Base-by-base conservation (phyloP, 2,888 invertebrate species). In the Sesamia inferens region DNA sequence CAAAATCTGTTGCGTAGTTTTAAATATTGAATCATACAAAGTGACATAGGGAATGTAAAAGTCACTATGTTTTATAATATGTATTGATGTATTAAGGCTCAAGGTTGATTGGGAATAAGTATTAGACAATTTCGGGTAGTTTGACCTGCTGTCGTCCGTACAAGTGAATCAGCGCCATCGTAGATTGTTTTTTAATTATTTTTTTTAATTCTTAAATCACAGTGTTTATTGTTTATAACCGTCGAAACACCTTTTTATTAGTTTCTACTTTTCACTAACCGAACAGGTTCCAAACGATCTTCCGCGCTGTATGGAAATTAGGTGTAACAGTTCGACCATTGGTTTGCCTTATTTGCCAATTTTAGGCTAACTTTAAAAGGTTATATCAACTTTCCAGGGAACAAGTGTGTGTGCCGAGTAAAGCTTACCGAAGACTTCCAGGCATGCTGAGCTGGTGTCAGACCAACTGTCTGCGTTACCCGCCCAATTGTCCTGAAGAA, bases 361-460 rank as follows among this genome's bases (percentile, higher is more conserved):
- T 42, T 74, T 44, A 61, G 24, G 63, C 71, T 58, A 55, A 62
- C n/a, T 58, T 31, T 85, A 71, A 85, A n/a, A 47, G 0, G 22
- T 10, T 24, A 5, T 0, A 54, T 62, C 69, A 47, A 74, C 48
- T 54, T 90, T 92, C 4, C 94, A 98, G 98, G 85, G 98, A 98
- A 82, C 98, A 98, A 95, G 97, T 98, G 55, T 98, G 98, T 93
- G 93, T 97, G 76, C 97, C 98, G 0, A 97, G 97, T 2, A 93
- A 94, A 14, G 91, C 96, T 1, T 98, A 97, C 93, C 97, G 97
- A 58, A 91, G 96, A 42, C 95, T 98, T 72, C 98, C 98, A 5
- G 98, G 98, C 65, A 98, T 98, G 97, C 96, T 97, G 86, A 96
- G 97, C 76, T 99, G 98, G 99, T 99, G 99, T 90, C 98, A 98